Conservation (phyloP, 1,140 invertebrate genomes). For the Drosophila seguyi region DNA sequence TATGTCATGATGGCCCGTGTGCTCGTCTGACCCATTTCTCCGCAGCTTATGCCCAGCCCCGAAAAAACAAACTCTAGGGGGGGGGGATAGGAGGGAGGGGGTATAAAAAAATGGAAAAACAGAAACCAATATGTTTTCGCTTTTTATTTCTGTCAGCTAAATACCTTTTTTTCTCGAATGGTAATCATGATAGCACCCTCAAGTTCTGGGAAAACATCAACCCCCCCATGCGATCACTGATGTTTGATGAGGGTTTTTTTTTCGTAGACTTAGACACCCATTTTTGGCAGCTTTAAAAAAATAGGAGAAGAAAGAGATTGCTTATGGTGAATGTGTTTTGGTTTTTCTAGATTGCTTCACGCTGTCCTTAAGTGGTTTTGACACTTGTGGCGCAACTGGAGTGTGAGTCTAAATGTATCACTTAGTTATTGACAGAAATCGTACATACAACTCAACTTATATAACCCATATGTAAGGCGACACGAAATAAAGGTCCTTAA, state of each 20-base stretch:
- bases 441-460: background rate
- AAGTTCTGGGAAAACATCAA: background rate
- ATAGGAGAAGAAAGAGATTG: background rate
- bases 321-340: background rate
- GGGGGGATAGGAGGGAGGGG: background rate
- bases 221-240: conserved; percentile 11
- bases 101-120: conserved; percentile 56
- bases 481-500: background rate
- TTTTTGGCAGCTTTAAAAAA: conserved; percentile 33
- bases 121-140: conserved; percentile 72
- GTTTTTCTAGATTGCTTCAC: conserved; percentile 11
- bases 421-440: background rate
- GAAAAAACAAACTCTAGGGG: background rate
- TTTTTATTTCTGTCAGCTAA: conserved; percentile 69
- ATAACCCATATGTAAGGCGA: background rate
- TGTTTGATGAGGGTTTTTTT: conserved; percentile 36
- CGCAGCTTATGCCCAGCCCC: conserved; percentile 51
- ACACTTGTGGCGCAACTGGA: conserved; percentile 10
- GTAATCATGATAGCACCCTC: conserved; percentile 45
- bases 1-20: conserved; percentile 52
- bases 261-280: background rate
- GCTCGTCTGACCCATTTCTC: conserved; percentile 75
- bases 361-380: conserved; percentile 16
- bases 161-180: conserved; percentile 66
- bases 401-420: conserved; percentile 4